Conservation (phyloP, 2,888 invertebrate species). For the Mythimna albipuncta region DNA sequence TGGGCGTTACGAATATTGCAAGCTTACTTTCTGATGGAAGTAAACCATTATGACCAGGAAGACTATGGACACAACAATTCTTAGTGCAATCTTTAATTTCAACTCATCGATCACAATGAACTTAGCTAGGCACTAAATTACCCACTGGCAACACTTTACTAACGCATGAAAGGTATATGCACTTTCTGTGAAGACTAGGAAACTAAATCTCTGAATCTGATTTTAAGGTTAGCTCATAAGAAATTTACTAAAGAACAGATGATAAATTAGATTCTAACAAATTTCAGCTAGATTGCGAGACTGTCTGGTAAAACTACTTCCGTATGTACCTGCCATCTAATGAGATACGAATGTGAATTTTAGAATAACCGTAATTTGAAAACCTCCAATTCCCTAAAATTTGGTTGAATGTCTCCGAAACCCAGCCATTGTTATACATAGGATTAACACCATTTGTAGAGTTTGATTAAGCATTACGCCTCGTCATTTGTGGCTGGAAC, state of each 20-base stretch:
- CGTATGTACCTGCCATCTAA: not conserved
- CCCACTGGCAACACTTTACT: slow-evolving; percentile 24
- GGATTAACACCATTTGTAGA: too few species aligned
- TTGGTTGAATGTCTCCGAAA: not conserved
- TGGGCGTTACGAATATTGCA: not conserved
- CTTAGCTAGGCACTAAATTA: slow-evolving; percentile 15
- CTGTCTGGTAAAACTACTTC: not conserved
- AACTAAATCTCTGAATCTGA: not conserved
- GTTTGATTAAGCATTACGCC: too few species aligned
- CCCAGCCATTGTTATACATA: not conserved
- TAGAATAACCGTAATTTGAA: not conserved
- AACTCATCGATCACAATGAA: slow-evolving; percentile 5
- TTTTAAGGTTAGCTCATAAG: not conserved
- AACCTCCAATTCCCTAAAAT: not conserved
- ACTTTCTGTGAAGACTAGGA: not conserved
- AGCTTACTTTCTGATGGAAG: not conserved
- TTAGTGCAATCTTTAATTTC: not conserved
- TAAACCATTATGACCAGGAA: too few species aligned
- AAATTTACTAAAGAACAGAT: too few species aligned
- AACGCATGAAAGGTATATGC: not conserved
- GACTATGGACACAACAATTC: not conserved
- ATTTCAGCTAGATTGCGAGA: not conserved
- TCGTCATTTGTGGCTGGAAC: too few species aligned
- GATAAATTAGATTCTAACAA: not conserved
- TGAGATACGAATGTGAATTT: not conserved